Percentiles rank a stretch among this genome's conserved stretches.
Evolutionary conservation across 2,113 vertebrate genomes (phyloP).

Genomic region (Maccullochella peelii): DNA sequence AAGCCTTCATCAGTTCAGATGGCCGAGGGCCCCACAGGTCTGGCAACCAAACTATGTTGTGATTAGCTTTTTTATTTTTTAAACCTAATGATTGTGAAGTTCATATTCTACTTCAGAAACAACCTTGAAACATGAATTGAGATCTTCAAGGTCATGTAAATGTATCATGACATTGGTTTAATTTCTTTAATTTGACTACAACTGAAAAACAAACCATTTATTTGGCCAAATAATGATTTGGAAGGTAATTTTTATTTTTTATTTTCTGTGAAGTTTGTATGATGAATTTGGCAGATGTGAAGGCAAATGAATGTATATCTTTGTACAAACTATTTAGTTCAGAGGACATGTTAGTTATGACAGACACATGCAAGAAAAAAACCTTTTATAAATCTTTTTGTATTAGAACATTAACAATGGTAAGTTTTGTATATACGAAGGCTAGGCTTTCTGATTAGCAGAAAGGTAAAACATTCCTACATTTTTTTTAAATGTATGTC

Average conservation of each 20-base stretch:
- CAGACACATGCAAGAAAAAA: conserved; percentile 86
- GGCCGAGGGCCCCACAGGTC: conserved; percentile 13
- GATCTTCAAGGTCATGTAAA: conserved; percentile 38
- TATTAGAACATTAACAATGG: conserved; percentile 99
- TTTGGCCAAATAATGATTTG: conserved; percentile 71
- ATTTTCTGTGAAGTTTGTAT: conserved; percentile 70
- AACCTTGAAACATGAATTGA: conserved; percentile 28
- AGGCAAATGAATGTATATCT: conserved; percentile 95
- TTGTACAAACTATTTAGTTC: conserved; percentile 91
- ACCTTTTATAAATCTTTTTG: conserved; percentile 99
- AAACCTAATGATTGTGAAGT: conserved; percentile 50
- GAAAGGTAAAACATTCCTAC: conserved; percentile 99
- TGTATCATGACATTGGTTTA: conserved; percentile 41
- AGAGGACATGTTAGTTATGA: conserved; percentile 93
- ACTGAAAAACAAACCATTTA: conserved; percentile 60
- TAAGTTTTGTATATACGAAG: conserved; percentile 99
- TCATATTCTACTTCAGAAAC: conserved; percentile 37
- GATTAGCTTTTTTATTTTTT: conserved; percentile 36
- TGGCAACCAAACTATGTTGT: conserved; percentile 63
- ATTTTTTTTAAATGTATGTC: conserved; percentile 96
- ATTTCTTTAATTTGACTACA: conserved; percentile 64
- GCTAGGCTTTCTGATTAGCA: conserved; percentile 99
- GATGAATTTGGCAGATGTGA: conserved; percentile 87
- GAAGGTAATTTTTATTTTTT: conserved; percentile 40
- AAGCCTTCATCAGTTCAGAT: conserved; percentile 66